A percentile compares a stretch with the other conserved stretches of the same genome.
phyloP scores from a whole-genome alignment of 1,140 invertebrate species.

The Meloidogyne chitwoodi region DNA sequence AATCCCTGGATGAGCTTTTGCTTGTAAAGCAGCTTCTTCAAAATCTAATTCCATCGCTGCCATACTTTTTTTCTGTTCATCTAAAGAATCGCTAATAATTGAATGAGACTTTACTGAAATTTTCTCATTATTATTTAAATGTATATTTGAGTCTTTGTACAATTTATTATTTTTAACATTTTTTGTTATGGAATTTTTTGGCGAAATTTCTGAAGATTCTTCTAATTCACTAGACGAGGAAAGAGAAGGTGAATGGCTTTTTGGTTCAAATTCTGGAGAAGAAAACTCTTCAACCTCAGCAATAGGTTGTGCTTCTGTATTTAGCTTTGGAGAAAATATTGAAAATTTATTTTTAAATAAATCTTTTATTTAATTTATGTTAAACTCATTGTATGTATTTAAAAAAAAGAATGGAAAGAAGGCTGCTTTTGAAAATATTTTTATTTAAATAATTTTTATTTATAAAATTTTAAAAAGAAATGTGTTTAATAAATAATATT shows the following conservation, averaged over 20 bases:
- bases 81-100: not conserved
- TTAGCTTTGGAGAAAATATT: not conserved
- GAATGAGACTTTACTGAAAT: not conserved
- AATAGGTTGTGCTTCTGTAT: not conserved
- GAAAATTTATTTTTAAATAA: not conserved
- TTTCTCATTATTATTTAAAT: not conserved
- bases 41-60: constrained; percentile 23
- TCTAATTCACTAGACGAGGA: not conserved
- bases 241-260: not conserved
- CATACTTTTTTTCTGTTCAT: constrained; percentile 13
- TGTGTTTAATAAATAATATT: not conserved
- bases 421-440: not conserved
- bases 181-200: not conserved
- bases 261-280: not conserved
- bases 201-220: not conserved
- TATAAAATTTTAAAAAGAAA: not conserved
- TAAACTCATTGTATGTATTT: not conserved
- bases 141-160: not conserved
- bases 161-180: not conserved
- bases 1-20: constrained; percentile 18
- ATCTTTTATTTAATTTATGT: not conserved
- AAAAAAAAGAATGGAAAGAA: not conserved
- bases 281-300: not conserved
- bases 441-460: not conserved
- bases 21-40: constrained; percentile 15